phyloP scores from a whole-genome alignment of 2,113 vertebrate genomes.

The Leptobrachium ailaonicum region DNA sequence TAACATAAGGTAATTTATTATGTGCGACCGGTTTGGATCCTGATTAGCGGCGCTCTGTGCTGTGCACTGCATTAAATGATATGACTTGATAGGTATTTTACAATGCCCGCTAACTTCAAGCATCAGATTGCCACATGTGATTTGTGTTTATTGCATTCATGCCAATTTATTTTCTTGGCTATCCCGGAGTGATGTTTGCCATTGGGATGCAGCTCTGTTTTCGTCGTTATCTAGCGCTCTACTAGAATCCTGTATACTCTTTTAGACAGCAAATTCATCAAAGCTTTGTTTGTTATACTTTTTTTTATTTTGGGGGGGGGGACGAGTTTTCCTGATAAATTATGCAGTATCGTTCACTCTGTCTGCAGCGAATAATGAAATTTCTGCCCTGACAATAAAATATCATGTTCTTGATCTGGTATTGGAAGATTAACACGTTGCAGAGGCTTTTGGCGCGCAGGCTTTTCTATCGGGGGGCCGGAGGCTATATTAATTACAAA shows the following conservation, averaged over 20 bases:
- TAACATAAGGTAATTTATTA: neutral
- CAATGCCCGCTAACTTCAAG: neutral
- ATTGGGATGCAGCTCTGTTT: neutral
- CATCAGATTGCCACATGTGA: neutral
- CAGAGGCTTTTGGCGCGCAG: constrained; percentile 53
- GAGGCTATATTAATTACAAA: constrained; percentile 54
- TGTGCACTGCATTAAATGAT: neutral
- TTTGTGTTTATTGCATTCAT: neutral
- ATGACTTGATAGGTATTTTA: neutral
- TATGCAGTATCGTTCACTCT: constrained; percentile 40
- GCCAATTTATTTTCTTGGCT: constrained; percentile 8
- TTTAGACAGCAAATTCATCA: constrained; percentile 12
- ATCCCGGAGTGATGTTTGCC: constrained; percentile 3
- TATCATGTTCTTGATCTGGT: constrained; percentile 57
- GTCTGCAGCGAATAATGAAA: constrained; percentile 51
- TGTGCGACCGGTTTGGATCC: neutral
- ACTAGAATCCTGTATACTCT: constrained; percentile 8
- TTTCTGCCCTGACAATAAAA: constrained; percentile 55
- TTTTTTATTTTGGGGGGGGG: constrained; percentile 33
- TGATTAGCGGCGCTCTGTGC: neutral
- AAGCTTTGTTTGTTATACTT: constrained; percentile 22
- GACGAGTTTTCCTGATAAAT: constrained; percentile 49
- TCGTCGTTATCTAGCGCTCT: neutral
- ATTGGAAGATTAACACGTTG: constrained; percentile 53
- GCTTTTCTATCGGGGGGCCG: constrained; percentile 46